Conservation (phyloP, 2,888 invertebrate species). For the Nomada flava region DNA sequence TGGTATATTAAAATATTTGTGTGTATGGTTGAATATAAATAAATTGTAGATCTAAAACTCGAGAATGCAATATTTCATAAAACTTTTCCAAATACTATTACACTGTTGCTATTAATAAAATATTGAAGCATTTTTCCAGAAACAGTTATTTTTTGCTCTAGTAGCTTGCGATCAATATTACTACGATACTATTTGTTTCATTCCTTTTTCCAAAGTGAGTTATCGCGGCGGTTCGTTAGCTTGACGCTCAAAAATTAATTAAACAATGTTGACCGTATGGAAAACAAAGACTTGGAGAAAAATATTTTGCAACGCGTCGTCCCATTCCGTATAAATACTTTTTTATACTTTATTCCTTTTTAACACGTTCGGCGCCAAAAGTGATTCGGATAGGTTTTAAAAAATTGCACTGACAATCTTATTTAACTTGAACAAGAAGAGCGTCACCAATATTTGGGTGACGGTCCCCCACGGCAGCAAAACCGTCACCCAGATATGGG, state of each 20-base stretch:
- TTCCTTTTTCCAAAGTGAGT: constrained; percentile 15
- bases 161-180: constrained; percentile 8
- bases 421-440: too few species aligned
- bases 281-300: neutral
- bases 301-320: neutral
- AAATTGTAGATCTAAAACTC: neutral
- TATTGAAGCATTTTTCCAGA: neutral
- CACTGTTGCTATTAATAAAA: neutral
- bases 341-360: neutral
- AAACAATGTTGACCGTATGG: constrained; percentile 1
- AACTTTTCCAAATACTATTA: neutral
- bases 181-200: constrained; percentile 4
- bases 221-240: constrained; percentile 20
- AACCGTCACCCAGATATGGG: too few species aligned
- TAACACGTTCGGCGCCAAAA: too few species aligned
- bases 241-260: constrained; percentile 1
- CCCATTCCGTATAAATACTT: neutral
- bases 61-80: neutral
- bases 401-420: too few species aligned
- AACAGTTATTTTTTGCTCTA: neutral
- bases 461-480: too few species aligned
- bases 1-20: neutral
- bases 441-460: too few species aligned
- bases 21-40: neutral
- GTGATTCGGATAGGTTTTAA: too few species aligned